phyloP scores from a whole-genome alignment of 2,797 vertebrate genomes.

The Manis crassicaudata region DNA sequence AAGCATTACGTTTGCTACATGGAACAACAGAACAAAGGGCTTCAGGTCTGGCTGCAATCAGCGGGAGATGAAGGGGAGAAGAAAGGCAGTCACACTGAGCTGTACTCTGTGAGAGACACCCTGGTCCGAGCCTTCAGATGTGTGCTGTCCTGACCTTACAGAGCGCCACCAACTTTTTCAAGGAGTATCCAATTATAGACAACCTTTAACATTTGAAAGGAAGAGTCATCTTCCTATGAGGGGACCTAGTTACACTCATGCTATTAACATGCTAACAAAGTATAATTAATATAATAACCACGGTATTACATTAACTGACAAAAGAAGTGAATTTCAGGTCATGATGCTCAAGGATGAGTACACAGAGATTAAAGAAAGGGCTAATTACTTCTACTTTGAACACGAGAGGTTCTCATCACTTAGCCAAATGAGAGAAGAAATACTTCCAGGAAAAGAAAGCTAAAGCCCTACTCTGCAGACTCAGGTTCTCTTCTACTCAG shows the following conservation, averaged over 20 bases:
- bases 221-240: not conserved
- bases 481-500: not conserved
- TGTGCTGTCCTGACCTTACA: not conserved
- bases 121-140: not conserved
- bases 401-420: not conserved
- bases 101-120: not conserved
- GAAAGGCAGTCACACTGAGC: not conserved
- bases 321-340: conserved; percentile 28
- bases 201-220: not conserved
- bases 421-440: conserved; percentile 18
- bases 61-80: not conserved
- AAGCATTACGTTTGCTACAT: not conserved
- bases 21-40: not conserved
- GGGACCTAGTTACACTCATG: not conserved
- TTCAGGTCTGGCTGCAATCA: not conserved
- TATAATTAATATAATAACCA: not conserved
- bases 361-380: not conserved
- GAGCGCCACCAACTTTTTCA: not conserved
- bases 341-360: not conserved
- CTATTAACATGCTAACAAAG: not conserved
- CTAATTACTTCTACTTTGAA: conserved; percentile 33
- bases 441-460: not conserved
- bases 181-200: not conserved
- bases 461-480: not conserved
- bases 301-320: not conserved